A percentile compares a stretch with the other conserved stretches of the same genome.
Conservation (phyloP, 2,797 vertebrate species). For the Pseudomugil gertrudae region DNA sequence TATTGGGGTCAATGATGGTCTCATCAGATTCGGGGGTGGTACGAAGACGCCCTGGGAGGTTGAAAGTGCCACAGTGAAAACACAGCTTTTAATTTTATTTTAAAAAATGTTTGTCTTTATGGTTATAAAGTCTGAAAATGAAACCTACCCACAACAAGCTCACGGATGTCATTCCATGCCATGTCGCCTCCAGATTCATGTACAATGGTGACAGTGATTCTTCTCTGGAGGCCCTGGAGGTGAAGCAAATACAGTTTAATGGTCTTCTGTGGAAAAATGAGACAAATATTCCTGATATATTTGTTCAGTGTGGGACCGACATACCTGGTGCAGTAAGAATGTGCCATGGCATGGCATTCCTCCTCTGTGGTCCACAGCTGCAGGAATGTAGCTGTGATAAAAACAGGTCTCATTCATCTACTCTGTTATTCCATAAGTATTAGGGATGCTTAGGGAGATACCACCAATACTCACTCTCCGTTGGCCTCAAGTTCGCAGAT, state of each 20-base stretch:
- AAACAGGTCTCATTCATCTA: conserved; percentile 26
- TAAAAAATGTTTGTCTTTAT: neutral
- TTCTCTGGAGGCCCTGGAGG: conserved; percentile 93
- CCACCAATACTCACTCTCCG: conserved; percentile 89
- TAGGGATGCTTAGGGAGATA: neutral
- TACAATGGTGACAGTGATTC: conserved; percentile 92
- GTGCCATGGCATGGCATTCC: conserved; percentile 96
- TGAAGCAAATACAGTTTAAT: too few relatives aligned
- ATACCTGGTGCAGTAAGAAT: conserved; percentile 96
- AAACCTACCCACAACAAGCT: conserved; percentile 94
- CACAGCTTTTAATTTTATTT: neutral
- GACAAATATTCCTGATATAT: neutral
- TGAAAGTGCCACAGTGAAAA: conserved; percentile 15
- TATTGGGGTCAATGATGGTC: conserved; percentile 94
- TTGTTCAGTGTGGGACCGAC: conserved; percentile 1
- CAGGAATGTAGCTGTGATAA: conserved; percentile 90
- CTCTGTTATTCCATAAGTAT: neutral
- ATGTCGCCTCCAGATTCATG: conserved; percentile 93
- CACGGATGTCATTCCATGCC: conserved; percentile 93
- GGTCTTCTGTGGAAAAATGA: too few relatives aligned
- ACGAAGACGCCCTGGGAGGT: conserved; percentile 88
- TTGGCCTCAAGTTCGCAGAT: conserved; percentile 98
- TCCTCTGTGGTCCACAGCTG: conserved; percentile 93
- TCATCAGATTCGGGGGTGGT: conserved; percentile 94
- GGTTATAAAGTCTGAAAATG: neutral